These are phyloP conservation scores for Aphrophora alni DNA, from an alignment of 2,888 invertebrate genomes.

Conservation along the genomic window DNA sequence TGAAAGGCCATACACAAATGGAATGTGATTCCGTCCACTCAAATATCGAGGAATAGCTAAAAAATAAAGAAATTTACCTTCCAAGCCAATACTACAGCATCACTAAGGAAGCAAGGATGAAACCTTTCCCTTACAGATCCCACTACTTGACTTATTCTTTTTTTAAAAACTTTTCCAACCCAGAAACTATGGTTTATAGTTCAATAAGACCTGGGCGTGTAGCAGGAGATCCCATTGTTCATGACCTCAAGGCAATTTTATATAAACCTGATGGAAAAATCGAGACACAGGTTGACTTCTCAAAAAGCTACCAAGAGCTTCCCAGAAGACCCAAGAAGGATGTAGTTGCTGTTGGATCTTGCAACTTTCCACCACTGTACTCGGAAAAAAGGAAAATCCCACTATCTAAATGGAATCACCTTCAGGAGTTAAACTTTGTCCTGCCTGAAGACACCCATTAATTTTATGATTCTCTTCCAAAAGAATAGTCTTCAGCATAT, in stretches of 20 bases:
- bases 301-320: background rate
- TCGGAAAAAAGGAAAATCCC: slow-evolving; percentile 24
- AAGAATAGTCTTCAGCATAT: background rate
- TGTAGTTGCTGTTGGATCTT: slow-evolving; percentile 20
- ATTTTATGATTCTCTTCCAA: slow-evolving; percentile 20
- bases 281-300: slow-evolving; percentile 22
- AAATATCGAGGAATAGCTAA: background rate
- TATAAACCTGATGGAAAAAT: slow-evolving; percentile 21
- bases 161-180: slow-evolving; percentile 21
- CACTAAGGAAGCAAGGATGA: slow-evolving; percentile 31
- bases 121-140: slow-evolving; percentile 6
- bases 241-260: slow-evolving; percentile 29
- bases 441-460: slow-evolving; percentile 12
- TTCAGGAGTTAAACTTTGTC: slow-evolving; percentile 18
- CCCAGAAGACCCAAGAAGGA: slow-evolving; percentile 18
- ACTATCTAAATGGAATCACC: slow-evolving; percentile 13
- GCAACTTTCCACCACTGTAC: slow-evolving; percentile 24
- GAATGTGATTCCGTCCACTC: slow-evolving; percentile 12
- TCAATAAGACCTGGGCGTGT: slow-evolving; percentile 29
- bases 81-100: slow-evolving; percentile 26
- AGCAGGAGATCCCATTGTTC: slow-evolving; percentile 28
- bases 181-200: slow-evolving; percentile 27
- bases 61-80: slow-evolving; percentile 10
- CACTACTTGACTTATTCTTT: slow-evolving; percentile 3
- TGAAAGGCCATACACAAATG: slow-evolving; percentile 18